phyloP scores from a whole-genome alignment of 2,113 vertebrate species.

The Pelecanoides urinatrix region DNA sequence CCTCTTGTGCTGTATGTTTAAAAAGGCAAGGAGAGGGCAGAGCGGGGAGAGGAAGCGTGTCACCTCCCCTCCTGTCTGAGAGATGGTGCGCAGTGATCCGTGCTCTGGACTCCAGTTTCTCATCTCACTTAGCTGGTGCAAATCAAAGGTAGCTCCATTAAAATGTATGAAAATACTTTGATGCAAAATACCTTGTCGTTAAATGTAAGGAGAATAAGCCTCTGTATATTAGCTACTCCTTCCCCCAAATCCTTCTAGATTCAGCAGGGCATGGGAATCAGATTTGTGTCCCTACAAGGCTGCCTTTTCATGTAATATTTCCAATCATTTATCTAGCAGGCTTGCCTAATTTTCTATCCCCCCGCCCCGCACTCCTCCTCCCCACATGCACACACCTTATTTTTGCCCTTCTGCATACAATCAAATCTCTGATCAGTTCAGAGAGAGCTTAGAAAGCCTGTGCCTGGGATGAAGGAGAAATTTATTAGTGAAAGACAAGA shows the following conservation, averaged over 20 bases:
- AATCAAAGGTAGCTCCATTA: conserved; percentile 2
- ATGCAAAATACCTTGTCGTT: conserved; percentile 10
- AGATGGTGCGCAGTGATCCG: background rate
- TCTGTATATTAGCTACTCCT: background rate
- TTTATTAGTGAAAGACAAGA: conserved; percentile 77
- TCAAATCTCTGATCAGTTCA: conserved; percentile 59
- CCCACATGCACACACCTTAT: background rate
- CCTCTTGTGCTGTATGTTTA: background rate
- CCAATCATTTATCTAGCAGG: conserved; percentile 23
- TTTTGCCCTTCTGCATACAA: conserved; percentile 44
- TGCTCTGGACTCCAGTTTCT: background rate
- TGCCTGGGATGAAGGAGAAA: conserved; percentile 71
- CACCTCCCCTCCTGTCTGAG: background rate
- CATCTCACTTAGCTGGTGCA: background rate
- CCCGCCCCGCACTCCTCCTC: background rate
- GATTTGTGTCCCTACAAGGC: background rate
- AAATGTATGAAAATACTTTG: conserved; percentile 22
- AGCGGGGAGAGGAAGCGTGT: background rate
- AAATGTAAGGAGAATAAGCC: background rate
- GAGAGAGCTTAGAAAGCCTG: conserved; percentile 36
- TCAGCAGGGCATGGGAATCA: background rate
- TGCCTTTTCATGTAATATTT: background rate
- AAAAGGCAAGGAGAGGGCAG: background rate
- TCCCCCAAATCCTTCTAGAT: conserved; percentile 1
- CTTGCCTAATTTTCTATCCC: background rate